Evolutionary conservation across 2,888 invertebrate genomes (phyloP).

Genomic region (Helicoverpa assulta): DNA sequence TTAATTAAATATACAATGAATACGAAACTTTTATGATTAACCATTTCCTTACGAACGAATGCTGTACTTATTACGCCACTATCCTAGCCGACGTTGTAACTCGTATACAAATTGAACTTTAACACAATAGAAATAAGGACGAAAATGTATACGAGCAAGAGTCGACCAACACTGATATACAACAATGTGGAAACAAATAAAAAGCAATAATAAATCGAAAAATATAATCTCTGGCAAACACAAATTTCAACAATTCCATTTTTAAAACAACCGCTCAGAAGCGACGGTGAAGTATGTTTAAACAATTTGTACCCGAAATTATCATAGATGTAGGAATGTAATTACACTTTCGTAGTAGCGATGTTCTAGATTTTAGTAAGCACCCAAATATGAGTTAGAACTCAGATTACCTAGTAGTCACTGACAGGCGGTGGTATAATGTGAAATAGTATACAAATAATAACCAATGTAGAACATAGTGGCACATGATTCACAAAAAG

Average conservation of each 20-base stretch:
- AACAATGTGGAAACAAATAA: slow-evolving; percentile 79
- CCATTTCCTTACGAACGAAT: slow-evolving; percentile 75
- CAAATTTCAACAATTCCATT: slow-evolving; percentile 86
- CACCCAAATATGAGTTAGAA: slow-evolving; percentile 77
- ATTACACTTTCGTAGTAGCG: slow-evolving; percentile 70
- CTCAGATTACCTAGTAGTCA: slow-evolving; percentile 58
- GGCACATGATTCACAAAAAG: slow-evolving; percentile 27
- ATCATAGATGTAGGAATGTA: slow-evolving; percentile 83
- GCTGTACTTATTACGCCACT: slow-evolving; percentile 79
- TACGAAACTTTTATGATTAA: slow-evolving; percentile 70
- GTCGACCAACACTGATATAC: slow-evolving; percentile 64
- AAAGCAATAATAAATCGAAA: slow-evolving; percentile 86
- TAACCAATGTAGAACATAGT: slow-evolving; percentile 12
- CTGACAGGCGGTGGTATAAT: slow-evolving; percentile 61
- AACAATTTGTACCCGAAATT: slow-evolving; percentile 74
- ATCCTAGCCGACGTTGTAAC: slow-evolving; percentile 52
- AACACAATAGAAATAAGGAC: slow-evolving; percentile 41
- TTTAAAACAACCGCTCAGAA: slow-evolving; percentile 60
- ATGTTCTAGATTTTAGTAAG: slow-evolving; percentile 73
- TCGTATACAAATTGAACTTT: slow-evolving; percentile 53
- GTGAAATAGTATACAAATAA: slow-evolving; percentile 30
- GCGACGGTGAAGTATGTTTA: slow-evolving; percentile 49
- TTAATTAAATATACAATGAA: slow-evolving; percentile 67
- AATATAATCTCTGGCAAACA: slow-evolving; percentile 87
- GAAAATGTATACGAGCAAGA: slow-evolving; percentile 47